Evolutionary conservation across 2,113 vertebrate genomes (phyloP), one percentile per base, ranked within the genome.

Genomic region (Nothocercus julius): DNA sequence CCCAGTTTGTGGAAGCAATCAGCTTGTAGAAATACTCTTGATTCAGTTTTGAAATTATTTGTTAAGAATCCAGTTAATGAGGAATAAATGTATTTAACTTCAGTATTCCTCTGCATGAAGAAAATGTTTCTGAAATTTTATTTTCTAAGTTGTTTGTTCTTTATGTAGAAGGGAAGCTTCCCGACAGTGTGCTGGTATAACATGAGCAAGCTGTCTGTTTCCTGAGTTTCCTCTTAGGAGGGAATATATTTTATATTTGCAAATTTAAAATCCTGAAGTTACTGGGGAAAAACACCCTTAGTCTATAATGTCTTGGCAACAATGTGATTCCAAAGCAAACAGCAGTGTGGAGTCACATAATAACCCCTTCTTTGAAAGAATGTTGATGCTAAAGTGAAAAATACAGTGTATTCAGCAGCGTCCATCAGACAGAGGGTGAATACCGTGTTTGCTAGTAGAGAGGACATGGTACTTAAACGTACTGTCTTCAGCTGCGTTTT

Each of bases 401-500:
- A 20, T 49, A 30, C 6, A 30, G 59, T 20, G 1, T 30, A 24
- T 42, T 89, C 11, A 28, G 56, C 75, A 13, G 14, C 82, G 82
- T 27, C 36, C 18, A 13, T 44, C 51, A 77, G 59, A 25, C 54
- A 69, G 45, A 40, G 45, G 12, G 18, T 58, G 44, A 47, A 1
- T 20, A 8, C 75, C 9, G 40, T 30, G 4, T 34, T 72, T 4
- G 2, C 2, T 58, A 53, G 17, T 20, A 11, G 67, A 51, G 73
- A 44, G 36, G 44, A 25, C 13, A 0, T 11, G 1, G 32, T 74
- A 4, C 30, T 85, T 81, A 1, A 28, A 18, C 44, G 24, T 59
- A 1, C 7, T 30, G 68, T 56, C 56, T 94, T 95, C 90, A 90
- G 76, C 95, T 94, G 88, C 76, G 47, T 51, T 70, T 91, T 87